These are phyloP conservation scores for Capitulum mitella DNA, from an alignment of 2,888 invertebrate species.

Conservation along the genomic window DNA sequence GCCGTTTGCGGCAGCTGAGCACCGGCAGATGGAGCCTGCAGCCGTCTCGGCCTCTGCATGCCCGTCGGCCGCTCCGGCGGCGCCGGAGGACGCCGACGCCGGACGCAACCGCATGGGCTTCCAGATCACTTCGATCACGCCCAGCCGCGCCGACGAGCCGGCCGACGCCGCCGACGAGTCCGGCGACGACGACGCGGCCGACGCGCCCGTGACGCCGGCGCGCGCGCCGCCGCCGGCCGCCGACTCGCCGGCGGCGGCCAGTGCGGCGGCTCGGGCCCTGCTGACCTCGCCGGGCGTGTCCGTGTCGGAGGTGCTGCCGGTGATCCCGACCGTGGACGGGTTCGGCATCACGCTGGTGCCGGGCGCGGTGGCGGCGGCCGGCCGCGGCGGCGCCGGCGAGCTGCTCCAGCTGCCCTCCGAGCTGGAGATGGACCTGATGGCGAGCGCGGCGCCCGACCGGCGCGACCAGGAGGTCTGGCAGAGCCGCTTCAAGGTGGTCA, in stretches of 20 bases:
- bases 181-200: not conserved
- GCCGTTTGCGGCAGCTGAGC: too few species aligned
- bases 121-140: slow-evolving; percentile 20
- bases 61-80: not conserved
- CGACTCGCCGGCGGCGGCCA: not conserved
- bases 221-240: not conserved
- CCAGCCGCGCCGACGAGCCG: not conserved
- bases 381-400: not conserved
- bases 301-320: not conserved
- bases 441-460: not conserved
- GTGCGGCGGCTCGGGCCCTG: not conserved
- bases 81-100: not conserved
- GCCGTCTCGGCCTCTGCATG: not conserved
- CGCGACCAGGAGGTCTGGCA: slow-evolving; percentile 25
- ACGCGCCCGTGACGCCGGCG: not conserved
- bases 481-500: slow-evolving; percentile 81
- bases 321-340: not conserved
- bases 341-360: slow-evolving; percentile 22
- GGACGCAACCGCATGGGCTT: not conserved
- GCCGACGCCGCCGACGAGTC: not conserved
- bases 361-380: not conserved
- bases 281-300: not conserved
- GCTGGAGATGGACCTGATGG: not conserved
- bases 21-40: too few species aligned
- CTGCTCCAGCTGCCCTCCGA: not conserved